phyloP scores from a whole-genome alignment of 2,888 invertebrate species.

The Drepana falcataria region DNA sequence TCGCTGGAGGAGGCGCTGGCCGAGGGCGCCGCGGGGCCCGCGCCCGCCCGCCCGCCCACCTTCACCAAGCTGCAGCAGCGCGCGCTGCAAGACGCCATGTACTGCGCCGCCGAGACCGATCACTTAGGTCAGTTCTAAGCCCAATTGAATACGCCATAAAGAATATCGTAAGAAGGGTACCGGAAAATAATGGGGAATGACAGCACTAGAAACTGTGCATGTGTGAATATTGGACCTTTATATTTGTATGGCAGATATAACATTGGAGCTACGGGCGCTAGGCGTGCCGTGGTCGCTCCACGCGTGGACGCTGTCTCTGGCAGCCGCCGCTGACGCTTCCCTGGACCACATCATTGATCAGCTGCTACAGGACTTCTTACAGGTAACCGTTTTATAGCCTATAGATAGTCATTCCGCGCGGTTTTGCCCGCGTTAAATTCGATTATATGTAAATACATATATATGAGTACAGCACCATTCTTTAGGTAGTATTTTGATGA shows the following conservation, averaged over 20 bases:
- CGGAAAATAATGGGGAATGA: no score
- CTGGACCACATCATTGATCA: conserved; percentile 92
- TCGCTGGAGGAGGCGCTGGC: conserved; percentile 94
- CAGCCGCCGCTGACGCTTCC: conserved; percentile 90
- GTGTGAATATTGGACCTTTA: no score
- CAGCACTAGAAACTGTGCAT: no score
- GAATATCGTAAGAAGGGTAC: no score
- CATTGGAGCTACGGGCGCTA: conserved; percentile 89
- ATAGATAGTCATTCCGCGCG: no score
- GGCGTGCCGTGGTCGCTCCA: conserved; percentile 95
- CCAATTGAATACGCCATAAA: no score
- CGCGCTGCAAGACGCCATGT: conserved; percentile 94
- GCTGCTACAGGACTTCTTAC: conserved; percentile 91
- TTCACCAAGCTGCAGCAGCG: conserved; percentile 90
- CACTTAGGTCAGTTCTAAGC: conserved; percentile 81
- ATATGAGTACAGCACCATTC: no score
- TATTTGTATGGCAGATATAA: conserved; percentile 81
- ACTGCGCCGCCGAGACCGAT: conserved; percentile 94
- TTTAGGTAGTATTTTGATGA: no score
- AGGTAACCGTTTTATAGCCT: conserved; percentile 48
- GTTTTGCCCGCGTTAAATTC: no score
- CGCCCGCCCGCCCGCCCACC: conserved; percentile 58
- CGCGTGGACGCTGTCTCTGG: conserved; percentile 94
- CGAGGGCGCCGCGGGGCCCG: conserved; percentile 81
- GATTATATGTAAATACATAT: no score